A percentile compares a stretch with the other conserved stretches of the same genome.
phyloP scores from a whole-genome alignment of 2,113 vertebrate genomes.

The Albula glossodonta region DNA sequence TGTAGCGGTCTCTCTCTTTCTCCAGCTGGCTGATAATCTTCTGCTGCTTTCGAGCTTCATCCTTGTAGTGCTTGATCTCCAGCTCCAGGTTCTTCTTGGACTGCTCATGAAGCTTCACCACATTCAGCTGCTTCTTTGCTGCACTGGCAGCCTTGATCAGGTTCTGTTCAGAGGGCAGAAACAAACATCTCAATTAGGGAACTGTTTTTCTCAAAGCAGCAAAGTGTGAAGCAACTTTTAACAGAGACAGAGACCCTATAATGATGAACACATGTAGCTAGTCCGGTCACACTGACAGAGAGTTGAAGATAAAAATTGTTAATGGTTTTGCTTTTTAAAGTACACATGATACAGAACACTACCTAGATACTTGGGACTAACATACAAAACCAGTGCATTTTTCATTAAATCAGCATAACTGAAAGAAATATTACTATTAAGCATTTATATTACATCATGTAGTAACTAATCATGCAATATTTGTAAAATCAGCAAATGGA shows the following conservation, averaged over 20 bases:
- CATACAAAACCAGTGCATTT: too few species aligned
- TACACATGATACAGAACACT: not conserved
- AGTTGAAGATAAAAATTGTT: too few species aligned
- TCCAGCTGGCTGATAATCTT: conserved; percentile 92
- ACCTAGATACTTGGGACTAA: too few species aligned
- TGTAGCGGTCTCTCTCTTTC: conserved; percentile 88
- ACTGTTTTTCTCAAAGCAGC: not conserved
- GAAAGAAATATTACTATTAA: too few species aligned
- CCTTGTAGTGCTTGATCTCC: conserved; percentile 81
- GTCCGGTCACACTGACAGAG: too few species aligned
- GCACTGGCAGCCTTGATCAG: conserved; percentile 77
- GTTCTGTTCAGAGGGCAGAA: conserved; percentile 67
- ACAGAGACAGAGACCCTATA: too few species aligned
- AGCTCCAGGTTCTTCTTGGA: conserved; percentile 82
- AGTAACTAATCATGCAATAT: too few species aligned
- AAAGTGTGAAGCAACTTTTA: too few species aligned
- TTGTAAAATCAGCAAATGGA: too few species aligned
- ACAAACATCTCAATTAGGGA: not conserved
- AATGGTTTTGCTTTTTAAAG: not conserved
- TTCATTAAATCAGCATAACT: too few species aligned
- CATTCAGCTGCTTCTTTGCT: conserved; percentile 79
- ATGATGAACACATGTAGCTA: too few species aligned
- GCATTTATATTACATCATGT: too few species aligned
- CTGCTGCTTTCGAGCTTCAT: conserved; percentile 88
- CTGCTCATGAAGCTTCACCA: conserved; percentile 87